These are phyloP conservation scores for Xyliphius kryptos DNA, from an alignment of 2,113 vertebrate species.

Conservation along the genomic window DNA sequence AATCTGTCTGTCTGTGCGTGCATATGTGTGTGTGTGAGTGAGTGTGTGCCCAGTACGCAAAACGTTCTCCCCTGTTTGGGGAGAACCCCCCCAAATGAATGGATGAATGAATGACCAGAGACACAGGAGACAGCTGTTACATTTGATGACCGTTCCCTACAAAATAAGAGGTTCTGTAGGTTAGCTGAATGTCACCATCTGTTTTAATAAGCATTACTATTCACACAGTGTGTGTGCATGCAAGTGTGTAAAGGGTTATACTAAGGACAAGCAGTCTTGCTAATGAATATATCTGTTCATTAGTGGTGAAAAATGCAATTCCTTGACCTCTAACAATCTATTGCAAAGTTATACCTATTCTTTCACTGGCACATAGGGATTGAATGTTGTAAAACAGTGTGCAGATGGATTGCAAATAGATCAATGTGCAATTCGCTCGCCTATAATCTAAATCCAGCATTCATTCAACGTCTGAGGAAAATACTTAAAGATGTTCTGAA, in stretches of 20 bases:
- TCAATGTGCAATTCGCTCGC: no score
- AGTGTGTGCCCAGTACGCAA: no score
- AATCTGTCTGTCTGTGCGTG: no score
- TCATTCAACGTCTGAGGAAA: no score
- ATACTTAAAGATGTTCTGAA: no score
- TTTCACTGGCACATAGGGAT: background rate
- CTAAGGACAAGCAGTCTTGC: background rate
- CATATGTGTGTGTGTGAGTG: no score
- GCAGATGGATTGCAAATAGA: no score
- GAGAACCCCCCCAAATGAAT: no score
- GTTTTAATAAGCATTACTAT: slow-evolving; percentile 23
- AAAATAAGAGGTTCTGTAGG: background rate
- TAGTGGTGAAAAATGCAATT: background rate
- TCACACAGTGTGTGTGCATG: background rate
- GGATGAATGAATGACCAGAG: slow-evolving; percentile 10
- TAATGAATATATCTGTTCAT: slow-evolving; percentile 4
- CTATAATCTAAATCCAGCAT: no score
- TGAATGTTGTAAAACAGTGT: background rate
- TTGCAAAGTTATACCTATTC: background rate
- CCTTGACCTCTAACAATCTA: background rate
- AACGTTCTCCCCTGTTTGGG: no score
- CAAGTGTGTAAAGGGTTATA: slow-evolving; percentile 3
- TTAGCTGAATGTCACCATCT: slow-evolving; percentile 18
- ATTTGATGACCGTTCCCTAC: background rate
- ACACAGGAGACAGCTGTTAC: background rate